Evolutionary conservation across 1,140 invertebrate genomes (phyloP), one percentile per base, ranked within the genome.

Genomic region (Stegodyphus dumicola): DNA sequence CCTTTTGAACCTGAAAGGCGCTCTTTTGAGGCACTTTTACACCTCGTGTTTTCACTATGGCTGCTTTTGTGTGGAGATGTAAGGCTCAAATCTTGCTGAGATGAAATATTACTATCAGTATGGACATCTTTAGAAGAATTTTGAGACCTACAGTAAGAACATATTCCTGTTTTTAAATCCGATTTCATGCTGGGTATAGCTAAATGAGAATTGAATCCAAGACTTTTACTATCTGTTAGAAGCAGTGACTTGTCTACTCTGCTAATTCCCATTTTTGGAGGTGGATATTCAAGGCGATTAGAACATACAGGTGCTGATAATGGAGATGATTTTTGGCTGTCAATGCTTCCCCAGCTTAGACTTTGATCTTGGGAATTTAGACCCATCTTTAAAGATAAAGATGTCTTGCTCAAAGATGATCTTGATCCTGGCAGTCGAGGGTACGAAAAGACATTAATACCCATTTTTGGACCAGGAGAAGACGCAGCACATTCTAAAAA

Each of bases 381-480:
- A 10, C 80, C 51, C 65, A 77, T 85, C 60, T 85, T 85, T 60
- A 85, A 70, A n/a, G 81, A 85, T 49, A 85, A 77, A 7, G 81
- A 69, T 33, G 75, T 56, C 71, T 70, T 76, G 52, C 65, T 77
- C 13, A 85, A 49, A 64, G 81, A 74, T n/a, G 81, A 85, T 60
- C 81, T 69, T 13, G 81, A 85, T 13, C 81, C 81, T 15, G 71
- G 81, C 7, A 84, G 53, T 48, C 74, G 81, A 18, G 81, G 81
- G 56, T 85, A 77, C 5, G 74, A 85, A 77, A 85, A 85, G 33
- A 85, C 33, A 60, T 85, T 85, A n/a, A 85, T 54, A 18, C 81
- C 81, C 81, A 85, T 85, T 70, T 85, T 85, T 17, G 81, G 81
- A 33, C 81, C 81, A 49, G 81, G 64, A 18, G 81, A 51, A 67